Evolutionary conservation across 2,888 invertebrate genomes (phyloP).

Genomic region (Andricus curvator): DNA sequence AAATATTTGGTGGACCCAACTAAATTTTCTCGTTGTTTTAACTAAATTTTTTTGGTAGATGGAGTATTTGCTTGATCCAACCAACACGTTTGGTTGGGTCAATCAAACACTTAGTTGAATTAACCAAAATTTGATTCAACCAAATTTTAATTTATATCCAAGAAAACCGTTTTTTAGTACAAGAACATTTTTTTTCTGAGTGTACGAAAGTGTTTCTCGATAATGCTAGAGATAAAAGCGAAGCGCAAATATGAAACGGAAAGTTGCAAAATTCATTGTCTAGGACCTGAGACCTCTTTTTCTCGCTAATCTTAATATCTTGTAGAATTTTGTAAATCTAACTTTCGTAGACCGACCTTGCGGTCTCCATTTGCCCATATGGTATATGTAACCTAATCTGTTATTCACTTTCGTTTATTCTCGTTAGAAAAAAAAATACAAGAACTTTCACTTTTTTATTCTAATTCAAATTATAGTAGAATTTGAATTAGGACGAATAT

Average conservation of each 20-base stretch:
- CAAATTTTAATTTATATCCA: too few relatives aligned
- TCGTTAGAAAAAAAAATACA: not conserved
- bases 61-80: too few relatives aligned
- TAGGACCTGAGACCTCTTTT: slow-evolving; percentile 11
- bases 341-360: slow-evolving; percentile 16
- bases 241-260: slow-evolving; percentile 17
- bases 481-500: too few relatives aligned
- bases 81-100: too few relatives aligned
- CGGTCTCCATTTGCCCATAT: not conserved
- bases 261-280: slow-evolving; percentile 33
- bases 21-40: too few relatives aligned
- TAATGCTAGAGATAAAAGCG: slow-evolving; percentile 12
- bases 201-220: not conserved
- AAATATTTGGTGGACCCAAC: too few relatives aligned
- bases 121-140: too few relatives aligned
- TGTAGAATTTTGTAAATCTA: slow-evolving; percentile 14
- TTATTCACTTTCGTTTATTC: not conserved
- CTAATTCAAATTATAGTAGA: not conserved
- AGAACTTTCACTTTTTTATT: not conserved
- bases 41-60: too few relatives aligned
- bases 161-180: too few relatives aligned
- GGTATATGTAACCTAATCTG: not conserved
- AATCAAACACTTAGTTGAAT: too few relatives aligned
- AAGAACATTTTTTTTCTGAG: too few relatives aligned
- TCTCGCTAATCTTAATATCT: not conserved